Base-by-base conservation (phyloP, 2,113 vertebrate species). In the Mohoua ochrocephala region DNA sequence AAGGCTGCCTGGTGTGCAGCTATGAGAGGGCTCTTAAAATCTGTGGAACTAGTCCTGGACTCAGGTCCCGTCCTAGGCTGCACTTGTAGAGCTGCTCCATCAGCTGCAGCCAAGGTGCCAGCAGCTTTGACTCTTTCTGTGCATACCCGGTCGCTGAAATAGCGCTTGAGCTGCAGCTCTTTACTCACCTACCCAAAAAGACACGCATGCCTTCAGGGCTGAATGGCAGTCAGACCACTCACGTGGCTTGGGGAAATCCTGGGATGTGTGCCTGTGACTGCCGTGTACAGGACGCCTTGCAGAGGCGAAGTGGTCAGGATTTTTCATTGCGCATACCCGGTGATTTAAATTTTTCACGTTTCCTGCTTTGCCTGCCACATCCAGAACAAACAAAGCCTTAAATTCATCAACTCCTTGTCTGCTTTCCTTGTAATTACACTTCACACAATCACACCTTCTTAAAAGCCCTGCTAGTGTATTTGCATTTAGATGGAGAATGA, bases 381-480 rank as follows among this genome's bases (percentile, higher is more conserved):
- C 69, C 83, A 91, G 83, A 74, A 92, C 77, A 96, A 95, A 89
- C 60, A 86, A 60, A 84, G 60, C 73, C 80, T 89, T 92, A 87
- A 91, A 93, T 93, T 94, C 84, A 86, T 94, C 68, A 53, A 7
- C 24, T 19, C 84, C 84, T 79, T n/a, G 73, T 84, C 92, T 95
- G 63, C 80, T 91, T 11, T 81, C 75, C 89, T 84, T 93, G 91
- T 94, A 94, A 97, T 96, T 95, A 87, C 30, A 61, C 64, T 89
- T 89, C 59, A 60, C 65, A 31, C 78, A 84, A 88, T 68, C 87
- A 86, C 90, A 74, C 84, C 91, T 91, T 60, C 86, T 67, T 76
- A 87, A 75, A 93, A 93, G 45, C n/a, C 24, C 27, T 92, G 33
- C 68, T 23, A 37, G 24, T 54, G 2, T 60, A 88, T 95, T 92